A percentile compares a stretch with the other conserved stretches of the same genome.
Evolutionary conservation across 2,113 vertebrate species (phyloP).

Genomic region (Campylomormyrus numenius): DNA sequence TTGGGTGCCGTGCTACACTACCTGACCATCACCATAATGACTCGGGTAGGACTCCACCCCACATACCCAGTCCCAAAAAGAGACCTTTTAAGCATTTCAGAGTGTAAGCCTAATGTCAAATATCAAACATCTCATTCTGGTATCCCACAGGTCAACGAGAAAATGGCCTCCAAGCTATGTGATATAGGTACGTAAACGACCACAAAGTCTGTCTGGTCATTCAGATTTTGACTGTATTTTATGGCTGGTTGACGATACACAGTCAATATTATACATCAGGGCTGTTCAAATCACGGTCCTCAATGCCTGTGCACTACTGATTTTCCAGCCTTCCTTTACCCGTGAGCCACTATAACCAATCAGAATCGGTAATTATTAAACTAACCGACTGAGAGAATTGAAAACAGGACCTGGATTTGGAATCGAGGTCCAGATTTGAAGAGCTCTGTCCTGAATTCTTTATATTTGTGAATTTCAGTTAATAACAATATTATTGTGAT

Average conservation of each 20-base stretch:
- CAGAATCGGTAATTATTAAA: neutral
- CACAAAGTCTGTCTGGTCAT: neutral
- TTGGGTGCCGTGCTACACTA: slow-evolving; percentile 81
- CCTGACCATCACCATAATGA: slow-evolving; percentile 78
- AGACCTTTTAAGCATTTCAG: neutral
- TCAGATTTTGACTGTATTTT: neutral
- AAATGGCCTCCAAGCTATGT: slow-evolving; percentile 68
- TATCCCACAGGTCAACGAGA: slow-evolving; percentile 67
- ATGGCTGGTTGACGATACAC: neutral
- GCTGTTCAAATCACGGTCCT: neutral
- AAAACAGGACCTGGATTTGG: neutral
- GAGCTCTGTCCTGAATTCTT: neutral
- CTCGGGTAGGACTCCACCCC: slow-evolving; percentile 41
- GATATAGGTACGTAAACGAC: slow-evolving; percentile 66
- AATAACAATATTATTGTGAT: too few species aligned
- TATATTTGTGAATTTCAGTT: too few species aligned
- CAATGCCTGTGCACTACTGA: neutral
- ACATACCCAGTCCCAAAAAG: neutral
- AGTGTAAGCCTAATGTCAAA: neutral
- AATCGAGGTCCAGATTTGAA: neutral
- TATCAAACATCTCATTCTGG: neutral
- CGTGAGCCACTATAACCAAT: neutral
- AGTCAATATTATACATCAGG: neutral
- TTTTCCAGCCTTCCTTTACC: neutral
- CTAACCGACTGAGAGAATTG: neutral